These are phyloP conservation scores for Calameuta filiformis DNA, from an alignment of 2,888 invertebrate species.

Conservation along the genomic window DNA sequence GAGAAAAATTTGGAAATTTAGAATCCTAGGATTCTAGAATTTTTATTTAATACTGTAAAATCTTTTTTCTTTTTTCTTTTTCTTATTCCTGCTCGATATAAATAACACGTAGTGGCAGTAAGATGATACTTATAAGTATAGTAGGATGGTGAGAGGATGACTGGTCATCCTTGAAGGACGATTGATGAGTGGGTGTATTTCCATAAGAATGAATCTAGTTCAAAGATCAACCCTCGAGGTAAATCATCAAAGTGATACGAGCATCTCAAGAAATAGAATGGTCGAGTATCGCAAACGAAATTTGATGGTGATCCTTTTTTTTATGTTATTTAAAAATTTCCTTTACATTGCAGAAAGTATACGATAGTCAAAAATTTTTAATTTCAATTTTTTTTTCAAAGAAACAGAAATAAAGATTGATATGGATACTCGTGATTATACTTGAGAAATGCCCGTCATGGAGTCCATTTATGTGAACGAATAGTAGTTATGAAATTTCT, in stretches of 20 bases:
- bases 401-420: no score
- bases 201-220: slow-evolving; percentile 28
- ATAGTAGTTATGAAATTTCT: no score
- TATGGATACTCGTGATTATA: no score
- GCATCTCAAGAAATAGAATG: not conserved
- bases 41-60: not conserved
- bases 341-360: no score
- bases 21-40: not conserved
- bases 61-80: not conserved
- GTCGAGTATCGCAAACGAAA: not conserved
- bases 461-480: no score
- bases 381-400: no score
- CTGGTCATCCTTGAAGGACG: slow-evolving; percentile 18
- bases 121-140: slow-evolving; percentile 1
- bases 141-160: slow-evolving; percentile 14
- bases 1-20: no score
- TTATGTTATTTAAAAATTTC: no score
- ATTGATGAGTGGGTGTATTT: slow-evolving; percentile 31
- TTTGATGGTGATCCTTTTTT: not conserved
- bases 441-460: no score
- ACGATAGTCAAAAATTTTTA: no score
- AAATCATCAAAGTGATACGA: not conserved
- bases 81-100: not conserved
- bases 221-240: slow-evolving; percentile 19
- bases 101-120: not conserved